These are phyloP conservation scores for Malurus melanocephalus DNA, from an alignment of 2,113 vertebrate species.

Conservation along the genomic window DNA sequence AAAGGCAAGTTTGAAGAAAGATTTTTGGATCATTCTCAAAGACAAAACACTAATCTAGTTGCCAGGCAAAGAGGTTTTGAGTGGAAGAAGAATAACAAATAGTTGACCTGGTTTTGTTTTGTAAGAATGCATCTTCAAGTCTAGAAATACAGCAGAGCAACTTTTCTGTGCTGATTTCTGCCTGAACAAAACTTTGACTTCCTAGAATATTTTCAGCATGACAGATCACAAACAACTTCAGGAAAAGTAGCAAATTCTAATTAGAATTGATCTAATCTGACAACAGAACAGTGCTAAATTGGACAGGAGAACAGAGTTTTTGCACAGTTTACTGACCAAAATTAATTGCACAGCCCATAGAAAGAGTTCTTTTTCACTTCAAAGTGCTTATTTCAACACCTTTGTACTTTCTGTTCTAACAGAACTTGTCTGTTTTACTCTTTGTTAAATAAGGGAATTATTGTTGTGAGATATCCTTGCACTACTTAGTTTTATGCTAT, in stretches of 20 bases:
- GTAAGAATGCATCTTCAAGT: background rate
- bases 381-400: background rate
- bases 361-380: background rate
- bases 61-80: background rate
- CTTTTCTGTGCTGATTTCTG: background rate
- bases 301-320: background rate
- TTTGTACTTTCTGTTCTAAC: background rate
- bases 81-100: background rate
- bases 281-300: background rate
- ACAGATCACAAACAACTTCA: background rate
- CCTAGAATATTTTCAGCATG: background rate
- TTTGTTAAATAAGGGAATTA: background rate
- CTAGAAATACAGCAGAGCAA: background rate
- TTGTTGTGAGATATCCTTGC: background rate
- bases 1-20: background rate
- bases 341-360: background rate
- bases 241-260: background rate
- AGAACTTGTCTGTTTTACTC: background rate
- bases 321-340: slow-evolving; percentile 1
- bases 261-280: background rate
- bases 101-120: background rate
- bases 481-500: background rate
- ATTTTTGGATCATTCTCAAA: background rate
- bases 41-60: background rate
- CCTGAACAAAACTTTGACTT: background rate